Conservation (phyloP, 2,888 invertebrate species). For the Orthosia gracilis region DNA sequence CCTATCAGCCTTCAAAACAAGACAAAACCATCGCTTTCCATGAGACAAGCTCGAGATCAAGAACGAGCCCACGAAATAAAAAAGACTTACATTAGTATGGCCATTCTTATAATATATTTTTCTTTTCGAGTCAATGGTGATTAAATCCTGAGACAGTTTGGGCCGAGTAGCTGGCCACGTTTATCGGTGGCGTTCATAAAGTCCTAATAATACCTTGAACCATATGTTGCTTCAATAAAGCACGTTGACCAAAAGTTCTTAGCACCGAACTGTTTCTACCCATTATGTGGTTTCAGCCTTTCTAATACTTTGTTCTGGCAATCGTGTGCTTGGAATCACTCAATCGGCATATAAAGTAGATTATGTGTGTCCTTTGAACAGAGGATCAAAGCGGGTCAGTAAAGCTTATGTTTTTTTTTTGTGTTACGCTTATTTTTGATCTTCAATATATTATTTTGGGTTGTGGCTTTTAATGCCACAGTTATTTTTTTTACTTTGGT, state of each 20-base stretch:
- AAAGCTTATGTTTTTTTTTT: slow-evolving; percentile 30
- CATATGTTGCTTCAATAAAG: background rate
- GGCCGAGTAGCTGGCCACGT: no score
- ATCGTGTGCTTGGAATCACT: slow-evolving; percentile 53
- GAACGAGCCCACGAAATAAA: no score
- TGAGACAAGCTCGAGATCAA: no score
- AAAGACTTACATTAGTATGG: no score
- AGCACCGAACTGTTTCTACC: no score
- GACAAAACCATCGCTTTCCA: no score
- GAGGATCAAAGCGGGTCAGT: slow-evolving; percentile 67
- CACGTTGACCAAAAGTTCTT: background rate
- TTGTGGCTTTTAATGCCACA: background rate
- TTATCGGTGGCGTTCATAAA: no score
- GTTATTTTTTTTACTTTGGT: background rate
- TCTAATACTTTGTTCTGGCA: slow-evolving; percentile 27
- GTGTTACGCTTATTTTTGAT: slow-evolving; percentile 30
- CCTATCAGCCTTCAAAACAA: no score
- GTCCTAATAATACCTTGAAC: no score
- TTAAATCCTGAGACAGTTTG: no score
- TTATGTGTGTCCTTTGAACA: slow-evolving; percentile 68
- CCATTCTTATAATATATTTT: no score
- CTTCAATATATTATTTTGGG: slow-evolving; percentile 12
- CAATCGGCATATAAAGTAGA: slow-evolving; percentile 70
- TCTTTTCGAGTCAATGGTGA: no score
- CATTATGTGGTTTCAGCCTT: background rate